Evolutionary conservation across 2,797 vertebrate species (phyloP), one percentile per base, ranked within the genome.

Genomic region (Microtus californicus): DNA sequence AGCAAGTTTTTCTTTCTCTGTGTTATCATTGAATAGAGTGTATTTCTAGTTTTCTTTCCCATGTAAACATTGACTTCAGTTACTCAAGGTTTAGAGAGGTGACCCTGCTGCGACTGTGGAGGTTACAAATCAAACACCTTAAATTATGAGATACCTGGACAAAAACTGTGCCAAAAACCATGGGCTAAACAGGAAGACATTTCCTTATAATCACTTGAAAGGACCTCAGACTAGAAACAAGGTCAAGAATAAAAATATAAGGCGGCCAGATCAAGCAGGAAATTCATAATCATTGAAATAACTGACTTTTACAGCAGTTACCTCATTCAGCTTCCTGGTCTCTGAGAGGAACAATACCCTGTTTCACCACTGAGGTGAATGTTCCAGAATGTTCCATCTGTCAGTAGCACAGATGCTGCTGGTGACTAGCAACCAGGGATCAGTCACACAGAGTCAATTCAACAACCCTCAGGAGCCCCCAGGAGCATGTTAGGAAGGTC

Each of bases 11-110:
- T 76, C 74, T 93, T 89, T 89, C 37, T 93, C 61, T 93, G 43
- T 82, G 54, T 90, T 94, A 97, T 92, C 87, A 92, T 61, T 67
- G 74, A 96, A 51, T 34, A 89, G 81, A 90, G 59, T 92, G 19
- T 63, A 89, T 93, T 93, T 93, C 78, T 48, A 77, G 89, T 93
- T 95, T 93, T 87, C 65, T 92, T 83, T 77, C 27, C 78, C 4
- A 0, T n/a, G 69, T 96, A 78, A 95, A 82, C 48, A 95, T 34
- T 71, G 34, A 94, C 85, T 97, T 95, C 67, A 73, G 89, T 86
- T 76, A 93, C 69, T 94, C 90, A 71, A 54, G 87, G 90, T 95
- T 95, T 90, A 97, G 63, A 92, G 61, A 89, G 91, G 65, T 96
- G 91, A 96, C 92, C 87, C 56, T 87, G 85, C 37, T 67, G 77